Base-by-base conservation (phyloP, 2,797 vertebrate genomes). In the Mallotus villosus region DNA sequence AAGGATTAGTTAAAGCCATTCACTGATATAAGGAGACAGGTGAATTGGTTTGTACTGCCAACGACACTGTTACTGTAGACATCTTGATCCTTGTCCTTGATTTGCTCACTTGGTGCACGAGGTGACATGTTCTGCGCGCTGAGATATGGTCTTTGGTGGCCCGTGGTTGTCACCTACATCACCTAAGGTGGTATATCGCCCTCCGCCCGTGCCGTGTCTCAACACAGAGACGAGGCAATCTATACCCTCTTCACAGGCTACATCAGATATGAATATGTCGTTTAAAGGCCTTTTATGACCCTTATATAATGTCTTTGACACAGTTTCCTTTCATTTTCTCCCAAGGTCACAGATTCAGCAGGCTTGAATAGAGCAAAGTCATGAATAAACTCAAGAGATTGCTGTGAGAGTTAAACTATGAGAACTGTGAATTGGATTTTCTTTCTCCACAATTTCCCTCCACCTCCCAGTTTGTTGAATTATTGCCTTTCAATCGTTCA, bases 181-280 rank as follows among this genome's bases (percentile, higher is more conserved):
- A 81, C 83, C 83, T 80, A 82, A 76, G 51, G 77, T 74, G 79
- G 60, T 84, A 85, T 78, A 86, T 89, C 72, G 68, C 75, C 72
- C 68, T 63, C 74, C 70, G 63, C 63, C 72, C 63, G 32, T 41
- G 55, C 27, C 79, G 79, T 81, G 82, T 80, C 63, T 63, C 79
- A 71, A 7, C 11, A 12, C 53, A n/a, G 64, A 77, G 67, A 79
- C 68, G 75, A 32, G 79, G 82, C 82, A 75, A 82, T 85, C 77
- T 63, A 58, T 64, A 79, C 25, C 74, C n/a, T 69, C 83, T 86
- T 84, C 73, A 85, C 12, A 78, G 78, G 77, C 62, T 51, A 29
- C 71, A 79, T 78, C 72, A 82, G 63, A 72, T 71, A 72, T 77
- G 73, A 85, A 84, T 84, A 78, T 81, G 78, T 55, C 60, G 61